A percentile compares a stretch with the other conserved stretches of the same genome.
Conservation (phyloP, 2,888 invertebrate species). For the Coelogynopora nodosa region DNA sequence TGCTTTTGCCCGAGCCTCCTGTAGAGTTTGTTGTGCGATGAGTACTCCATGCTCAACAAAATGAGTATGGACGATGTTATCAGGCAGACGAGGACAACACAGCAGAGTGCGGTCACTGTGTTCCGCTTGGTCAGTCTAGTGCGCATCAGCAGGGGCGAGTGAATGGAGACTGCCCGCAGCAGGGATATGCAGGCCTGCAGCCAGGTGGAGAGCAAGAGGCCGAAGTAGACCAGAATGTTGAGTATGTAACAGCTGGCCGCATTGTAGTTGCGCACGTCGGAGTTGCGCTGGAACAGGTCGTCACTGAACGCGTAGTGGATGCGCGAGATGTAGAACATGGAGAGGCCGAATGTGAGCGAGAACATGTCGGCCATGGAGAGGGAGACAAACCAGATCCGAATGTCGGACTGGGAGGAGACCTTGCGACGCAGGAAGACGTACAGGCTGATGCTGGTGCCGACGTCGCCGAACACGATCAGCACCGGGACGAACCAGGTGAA, state of each 20-base stretch:
- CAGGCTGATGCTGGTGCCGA: constrained; percentile 43
- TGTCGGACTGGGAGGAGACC: constrained; percentile 37
- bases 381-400: constrained; percentile 42
- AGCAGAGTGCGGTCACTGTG: background rate
- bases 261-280: constrained; percentile 32
- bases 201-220: constrained; percentile 43
- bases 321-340: constrained; percentile 40
- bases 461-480: constrained; percentile 41
- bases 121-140: constrained; percentile 12
- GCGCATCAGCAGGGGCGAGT: constrained; percentile 22
- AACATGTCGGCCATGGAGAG: constrained; percentile 44
- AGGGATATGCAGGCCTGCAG: constrained; percentile 42
- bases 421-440: constrained; percentile 37
- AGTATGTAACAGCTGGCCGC: constrained; percentile 41
- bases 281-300: background rate
- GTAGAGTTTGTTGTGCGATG: background rate
- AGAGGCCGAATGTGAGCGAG: constrained; percentile 38
- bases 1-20: background rate
- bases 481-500: constrained; percentile 54
- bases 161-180: constrained; percentile 25
- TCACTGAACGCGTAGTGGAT: constrained; percentile 36
- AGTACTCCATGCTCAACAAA: constrained; percentile 11
- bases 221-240: constrained; percentile 43
- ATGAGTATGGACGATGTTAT: background rate
- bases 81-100: background rate